Percentiles rank a stretch among this genome's conserved stretches.
Evolutionary conservation across 2,888 invertebrate species (phyloP).

Genomic region (Psylliodes chrysocephalus): DNA sequence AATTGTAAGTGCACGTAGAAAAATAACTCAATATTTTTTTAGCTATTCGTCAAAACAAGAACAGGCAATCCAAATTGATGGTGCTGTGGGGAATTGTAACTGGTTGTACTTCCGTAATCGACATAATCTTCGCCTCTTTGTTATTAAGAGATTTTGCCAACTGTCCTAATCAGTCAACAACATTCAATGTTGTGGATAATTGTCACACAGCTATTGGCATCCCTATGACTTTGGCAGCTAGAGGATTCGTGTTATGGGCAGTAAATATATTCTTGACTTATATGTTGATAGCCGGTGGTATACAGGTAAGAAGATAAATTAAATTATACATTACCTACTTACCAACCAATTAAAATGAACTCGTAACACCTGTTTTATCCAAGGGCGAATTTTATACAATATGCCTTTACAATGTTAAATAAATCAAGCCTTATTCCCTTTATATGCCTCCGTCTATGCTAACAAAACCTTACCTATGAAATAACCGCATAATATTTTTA

Average conservation of each 20-base stretch:
- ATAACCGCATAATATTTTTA: too few species aligned
- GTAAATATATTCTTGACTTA: conserved; percentile 58
- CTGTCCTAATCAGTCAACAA: conserved; percentile 23
- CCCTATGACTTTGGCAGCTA: conserved; percentile 60
- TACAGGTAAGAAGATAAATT: conserved; percentile 33
- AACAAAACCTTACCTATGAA: too few species aligned
- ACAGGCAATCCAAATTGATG: conserved; percentile 32
- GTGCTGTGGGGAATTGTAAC: conserved; percentile 40
- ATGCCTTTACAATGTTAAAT: too few species aligned
- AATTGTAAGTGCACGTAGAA: too few species aligned
- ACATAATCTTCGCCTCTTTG: conserved; percentile 44
- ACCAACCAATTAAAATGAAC: too few species aligned
- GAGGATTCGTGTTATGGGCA: conserved; percentile 64
- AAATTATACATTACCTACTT: too few species aligned
- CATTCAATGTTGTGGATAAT: neutral
- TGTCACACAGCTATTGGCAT: conserved; percentile 46
- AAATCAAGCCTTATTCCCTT: too few species aligned
- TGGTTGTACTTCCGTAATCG: conserved; percentile 41
- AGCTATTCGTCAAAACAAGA: conserved; percentile 40
- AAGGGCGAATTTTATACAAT: too few species aligned
- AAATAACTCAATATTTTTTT: too few species aligned
- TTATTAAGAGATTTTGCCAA: conserved; percentile 43
- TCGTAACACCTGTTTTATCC: too few species aligned
- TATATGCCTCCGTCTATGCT: too few species aligned
- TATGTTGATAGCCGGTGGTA: conserved; percentile 35